These are phyloP conservation scores for Galendromus occidentalis DNA, from an alignment of 1,140 invertebrate genomes.

Conservation along the genomic window DNA sequence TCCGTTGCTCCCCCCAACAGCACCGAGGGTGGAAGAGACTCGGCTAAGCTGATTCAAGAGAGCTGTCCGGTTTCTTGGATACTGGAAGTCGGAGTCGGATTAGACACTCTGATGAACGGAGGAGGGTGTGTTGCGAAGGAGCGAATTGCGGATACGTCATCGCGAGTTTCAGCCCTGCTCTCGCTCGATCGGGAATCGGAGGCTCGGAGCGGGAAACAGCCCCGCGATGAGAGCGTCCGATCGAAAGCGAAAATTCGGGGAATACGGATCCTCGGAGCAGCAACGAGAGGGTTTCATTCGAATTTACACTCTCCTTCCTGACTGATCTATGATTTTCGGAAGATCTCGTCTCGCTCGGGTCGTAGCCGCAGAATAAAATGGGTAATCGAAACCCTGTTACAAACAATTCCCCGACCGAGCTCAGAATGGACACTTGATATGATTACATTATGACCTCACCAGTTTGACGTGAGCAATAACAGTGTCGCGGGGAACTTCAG, in stretches of 20 bases:
- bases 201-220: background rate
- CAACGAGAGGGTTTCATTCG: too few relatives aligned
- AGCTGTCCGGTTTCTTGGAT: background rate
- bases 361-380: too few relatives aligned
- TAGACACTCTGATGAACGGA: background rate
- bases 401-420: too few relatives aligned
- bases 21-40: background rate
- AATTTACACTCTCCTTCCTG: too few relatives aligned
- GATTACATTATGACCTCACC: background rate
- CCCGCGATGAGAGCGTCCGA: background rate
- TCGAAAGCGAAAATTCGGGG: background rate
- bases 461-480: constrained; percentile 1
- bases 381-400: too few relatives aligned
- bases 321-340: too few relatives aligned
- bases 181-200: background rate
- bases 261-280: background rate
- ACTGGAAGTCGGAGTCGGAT: background rate
- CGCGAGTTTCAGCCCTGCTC: background rate
- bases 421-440: too few relatives aligned
- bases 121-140: background rate
- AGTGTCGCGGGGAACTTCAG: background rate
- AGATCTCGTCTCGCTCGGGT: too few relatives aligned
- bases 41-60: background rate
- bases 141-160: background rate
- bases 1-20: background rate